Evolutionary conservation across 1,140 invertebrate genomes (phyloP), one percentile per base, ranked within the genome.

Genomic region (Brevipalpus yothersi): DNA sequence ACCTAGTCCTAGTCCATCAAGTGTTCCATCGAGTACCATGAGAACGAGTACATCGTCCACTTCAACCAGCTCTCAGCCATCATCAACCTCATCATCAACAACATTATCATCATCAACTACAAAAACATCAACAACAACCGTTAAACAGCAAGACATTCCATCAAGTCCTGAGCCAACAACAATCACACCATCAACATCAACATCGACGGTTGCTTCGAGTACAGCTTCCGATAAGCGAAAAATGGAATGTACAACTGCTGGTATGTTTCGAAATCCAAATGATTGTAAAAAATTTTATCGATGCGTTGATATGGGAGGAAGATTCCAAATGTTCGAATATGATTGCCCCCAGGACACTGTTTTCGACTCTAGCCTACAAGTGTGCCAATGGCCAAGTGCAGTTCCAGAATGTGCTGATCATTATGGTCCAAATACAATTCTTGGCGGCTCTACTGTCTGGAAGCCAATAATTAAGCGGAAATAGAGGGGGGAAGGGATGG

Each of bases 271-370:
- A 21, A 23, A 61, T 54, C 60, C 62, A 4, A 55, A 45, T 13
- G 57, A 61, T 49, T 64, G 63, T 56, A 17, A 9, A 39, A 61
- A 55, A 23, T 64, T 63, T 58, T 59, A 61, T 39, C 59, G 58
- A 53, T 64, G 63, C 47, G 60, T 64, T 12, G 39, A 56, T n/a
- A 41, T 55, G 8, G 58, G 40, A 31, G 55, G 55, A 17, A 13
- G 19, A 40, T 61, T 59, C 19, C 9, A n/a, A 31, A 56, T 59
- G 15, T 55, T 43, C 58, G n/a, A 56, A 12, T 59, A 60, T 45
- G 40, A 61, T 17, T 64, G 63, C 51, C 58, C 59, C 4, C 15
- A 45, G 12, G 56, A 58, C 4, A 64, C 62, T 19, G 62, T 63
- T 39, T 64, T 64, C 49, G 59, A 63, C 45, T 19, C 31, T 11